These are phyloP conservation scores for Murina feae DNA, from an alignment of 2,113 vertebrate genomes.

Conservation along the genomic window DNA sequence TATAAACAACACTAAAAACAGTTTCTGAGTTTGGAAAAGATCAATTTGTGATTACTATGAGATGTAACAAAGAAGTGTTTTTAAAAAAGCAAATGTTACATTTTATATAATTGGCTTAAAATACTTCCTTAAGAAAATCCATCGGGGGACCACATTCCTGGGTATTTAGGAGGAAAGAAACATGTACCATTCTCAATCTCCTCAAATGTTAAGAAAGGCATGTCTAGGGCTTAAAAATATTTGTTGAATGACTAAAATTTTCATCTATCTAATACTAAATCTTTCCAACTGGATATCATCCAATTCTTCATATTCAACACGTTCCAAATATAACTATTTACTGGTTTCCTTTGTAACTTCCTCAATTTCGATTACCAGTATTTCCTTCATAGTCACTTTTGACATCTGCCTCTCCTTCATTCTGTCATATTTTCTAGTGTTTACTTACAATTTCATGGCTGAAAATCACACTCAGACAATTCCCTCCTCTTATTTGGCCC, in stretches of 20 bases:
- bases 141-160: not conserved
- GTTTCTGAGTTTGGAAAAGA: not conserved
- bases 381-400: not conserved
- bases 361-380: not conserved
- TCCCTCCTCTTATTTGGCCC: not conserved
- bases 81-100: not conserved
- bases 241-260: slow-evolving; percentile 11
- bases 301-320: not conserved
- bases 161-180: not conserved
- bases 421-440: not conserved
- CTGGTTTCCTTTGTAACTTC: not conserved
- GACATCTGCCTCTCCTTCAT: not conserved
- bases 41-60: not conserved
- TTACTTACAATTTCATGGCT: not conserved
- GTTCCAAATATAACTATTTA: not conserved
- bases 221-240: not conserved
- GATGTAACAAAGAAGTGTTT: not conserved
- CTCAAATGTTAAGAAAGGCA: not conserved
- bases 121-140: slow-evolving; percentile 10
- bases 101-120: not conserved
- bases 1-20: slow-evolving; percentile 20
- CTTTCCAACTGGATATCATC: not conserved
- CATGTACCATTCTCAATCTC: not conserved
- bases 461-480: not conserved
- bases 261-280: not conserved